Percentiles rank a stretch among this genome's conserved stretches.
Evolutionary conservation across 2,113 vertebrate genomes (phyloP).

Genomic region (Zonotrichia leucophrys): DNA sequence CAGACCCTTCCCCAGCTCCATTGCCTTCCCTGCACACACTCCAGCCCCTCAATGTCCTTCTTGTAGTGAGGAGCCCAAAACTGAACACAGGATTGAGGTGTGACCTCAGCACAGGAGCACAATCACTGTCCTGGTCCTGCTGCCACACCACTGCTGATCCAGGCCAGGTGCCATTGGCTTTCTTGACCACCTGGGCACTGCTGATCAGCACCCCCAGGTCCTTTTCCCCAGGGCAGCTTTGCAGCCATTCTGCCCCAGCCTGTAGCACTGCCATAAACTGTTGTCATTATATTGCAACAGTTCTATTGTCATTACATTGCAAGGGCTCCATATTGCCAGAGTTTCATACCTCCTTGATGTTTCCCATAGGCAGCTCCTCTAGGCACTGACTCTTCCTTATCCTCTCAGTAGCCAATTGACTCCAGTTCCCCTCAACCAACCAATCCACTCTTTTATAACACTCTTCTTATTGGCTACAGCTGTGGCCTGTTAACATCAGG

Average conservation of each 20-base stretch:
- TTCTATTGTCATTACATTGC: too few species aligned
- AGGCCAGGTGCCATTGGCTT: background rate
- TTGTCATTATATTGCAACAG: too few species aligned
- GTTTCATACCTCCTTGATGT: too few species aligned
- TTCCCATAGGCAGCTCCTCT: too few species aligned
- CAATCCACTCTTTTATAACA: too few species aligned
- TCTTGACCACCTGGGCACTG: background rate
- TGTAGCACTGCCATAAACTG: too few species aligned
- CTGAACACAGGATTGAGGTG: background rate
- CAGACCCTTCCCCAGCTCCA: background rate
- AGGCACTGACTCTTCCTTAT: too few species aligned
- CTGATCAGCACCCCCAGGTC: background rate
- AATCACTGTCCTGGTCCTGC: background rate
- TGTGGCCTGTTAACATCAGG: too few species aligned
- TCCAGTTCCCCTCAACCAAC: too few species aligned
- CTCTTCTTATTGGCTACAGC: too few species aligned
- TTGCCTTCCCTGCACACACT: accelerated
- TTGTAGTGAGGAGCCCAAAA: background rate
- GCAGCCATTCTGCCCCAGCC: background rate
- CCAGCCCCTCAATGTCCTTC: background rate
- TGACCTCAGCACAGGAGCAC: background rate
- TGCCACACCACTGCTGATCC: background rate
- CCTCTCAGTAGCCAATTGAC: too few species aligned
- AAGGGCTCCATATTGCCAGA: too few species aligned
- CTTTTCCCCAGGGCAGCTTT: background rate